Evolutionary conservation across 2,113 vertebrate genomes (phyloP), one percentile per base, ranked within the genome.

Genomic region (Antennarius striatus): DNA sequence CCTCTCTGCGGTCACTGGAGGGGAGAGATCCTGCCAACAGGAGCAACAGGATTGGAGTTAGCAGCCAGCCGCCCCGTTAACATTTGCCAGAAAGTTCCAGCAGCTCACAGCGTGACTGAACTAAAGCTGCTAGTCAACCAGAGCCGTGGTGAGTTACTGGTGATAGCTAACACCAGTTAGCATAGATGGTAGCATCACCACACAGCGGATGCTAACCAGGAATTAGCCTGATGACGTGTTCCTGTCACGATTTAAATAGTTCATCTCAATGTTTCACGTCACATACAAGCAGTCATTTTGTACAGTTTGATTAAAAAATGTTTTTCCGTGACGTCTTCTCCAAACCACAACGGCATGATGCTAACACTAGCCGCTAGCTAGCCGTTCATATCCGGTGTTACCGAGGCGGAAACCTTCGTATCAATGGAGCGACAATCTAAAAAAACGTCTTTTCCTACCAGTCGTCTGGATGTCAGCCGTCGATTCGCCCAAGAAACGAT

Each of bases 1-100:
- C 79, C 80, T 82, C 88, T 80, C 67, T 68, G 71, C 56, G 63
- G 15, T 55, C 16, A 49, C 45, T 42, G 56, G 59, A 40, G 63
- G 46, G 17, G 69, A 50, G 63, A 53, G 46, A 65, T 49, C 61
- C 69, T 71, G 77, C 2, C 42, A 1, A 22, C 1, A 2, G 14
- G 5, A 47, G 6, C 28, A 14, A 17, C 5, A 17, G 3, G 3
- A 48, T 1, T 5, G 11, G 32, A 17, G 3, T 10, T 42, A 36
- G 5, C 12, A 9, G 55, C 2, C 1, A 3, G 12, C 11, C 32
- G 32, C 42, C 7, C 28, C 17, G 10, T 51, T 56, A 63, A 36
- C 65, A 30, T 58, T 59, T 56, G 71, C 71, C 30, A 29, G 1
- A 45, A 68, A 1, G 22, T 22, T 77, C 73, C 43, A 47, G 72